A percentile compares a stretch with the other conserved stretches of the same genome.
Evolutionary conservation across 2,797 vertebrate genomes (phyloP).

Genomic region (Pelodytes ibericus): DNA sequence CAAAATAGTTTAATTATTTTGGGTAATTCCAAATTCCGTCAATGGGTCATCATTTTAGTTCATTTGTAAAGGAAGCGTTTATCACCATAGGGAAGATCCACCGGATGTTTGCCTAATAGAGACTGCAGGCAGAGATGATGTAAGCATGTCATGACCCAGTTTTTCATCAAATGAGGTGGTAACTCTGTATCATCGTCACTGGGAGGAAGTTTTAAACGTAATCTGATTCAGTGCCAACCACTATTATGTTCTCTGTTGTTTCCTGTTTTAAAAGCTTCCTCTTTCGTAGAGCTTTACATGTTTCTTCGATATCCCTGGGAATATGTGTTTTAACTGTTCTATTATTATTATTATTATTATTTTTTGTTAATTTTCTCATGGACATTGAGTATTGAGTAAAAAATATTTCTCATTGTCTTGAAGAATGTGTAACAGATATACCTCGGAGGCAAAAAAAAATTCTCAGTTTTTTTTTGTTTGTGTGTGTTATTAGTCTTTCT

Average conservation of each 20-base stretch:
- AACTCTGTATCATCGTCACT: not conserved
- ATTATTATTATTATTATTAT: too few species aligned
- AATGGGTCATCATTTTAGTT: too few species aligned
- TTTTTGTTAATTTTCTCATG: too few species aligned
- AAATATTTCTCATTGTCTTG: too few species aligned
- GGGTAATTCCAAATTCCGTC: too few species aligned
- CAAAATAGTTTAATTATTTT: too few species aligned
- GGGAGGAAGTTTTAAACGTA: not conserved
- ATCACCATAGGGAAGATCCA: not conserved
- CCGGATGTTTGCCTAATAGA: slow-evolving; percentile 9
- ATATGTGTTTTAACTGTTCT: not conserved
- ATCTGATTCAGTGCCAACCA: not conserved
- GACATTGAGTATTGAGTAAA: too few species aligned
- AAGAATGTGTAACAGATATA: too few species aligned
- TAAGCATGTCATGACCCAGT: not conserved
- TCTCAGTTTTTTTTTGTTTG: too few species aligned
- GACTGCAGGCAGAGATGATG: not conserved
- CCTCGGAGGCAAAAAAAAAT: too few species aligned
- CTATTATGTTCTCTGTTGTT: not conserved
- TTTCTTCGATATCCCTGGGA: slow-evolving; percentile 12
- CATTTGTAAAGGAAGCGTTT: not conserved
- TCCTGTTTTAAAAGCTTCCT: slow-evolving; percentile 5
- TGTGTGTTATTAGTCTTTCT: too few species aligned
- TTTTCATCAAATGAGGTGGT: not conserved
- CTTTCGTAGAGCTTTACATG: not conserved